Conservation (phyloP, 2,888 invertebrate species). For the Cyclophora punctaria region DNA sequence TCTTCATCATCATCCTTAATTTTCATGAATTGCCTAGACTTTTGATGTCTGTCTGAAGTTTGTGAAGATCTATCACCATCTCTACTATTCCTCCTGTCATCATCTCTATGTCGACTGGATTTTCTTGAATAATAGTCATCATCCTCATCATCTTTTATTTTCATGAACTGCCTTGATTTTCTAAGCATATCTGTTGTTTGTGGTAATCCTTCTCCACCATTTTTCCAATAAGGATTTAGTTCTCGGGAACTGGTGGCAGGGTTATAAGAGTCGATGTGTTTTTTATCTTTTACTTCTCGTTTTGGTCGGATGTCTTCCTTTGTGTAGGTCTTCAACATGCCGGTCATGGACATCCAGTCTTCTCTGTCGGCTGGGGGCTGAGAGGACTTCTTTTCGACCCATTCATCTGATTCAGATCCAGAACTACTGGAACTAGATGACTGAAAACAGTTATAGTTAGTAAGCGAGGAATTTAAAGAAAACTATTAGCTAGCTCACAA, state of each 20-base stretch:
- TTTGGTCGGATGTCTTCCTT: conserved; percentile 64
- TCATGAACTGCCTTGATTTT: conserved; percentile 49
- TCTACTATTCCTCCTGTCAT: too few species aligned
- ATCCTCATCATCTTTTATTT: conserved; percentile 52
- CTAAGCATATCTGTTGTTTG: conserved; percentile 47
- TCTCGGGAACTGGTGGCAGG: conserved; percentile 84
- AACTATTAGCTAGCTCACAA: background rate
- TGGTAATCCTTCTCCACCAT: conserved; percentile 90
- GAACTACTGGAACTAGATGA: conserved; percentile 45
- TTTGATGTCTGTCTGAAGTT: too few species aligned
- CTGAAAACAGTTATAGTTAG: conserved; percentile 23
- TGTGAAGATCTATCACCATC: too few species aligned
- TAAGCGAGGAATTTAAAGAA: background rate
- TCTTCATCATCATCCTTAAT: too few species aligned
- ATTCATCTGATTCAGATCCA: conserved; percentile 65
- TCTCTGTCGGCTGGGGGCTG: conserved; percentile 68
- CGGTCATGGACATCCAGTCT: conserved; percentile 86
- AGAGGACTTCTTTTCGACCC: conserved; percentile 74
- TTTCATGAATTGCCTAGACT: too few species aligned
- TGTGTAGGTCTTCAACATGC: conserved; percentile 60
- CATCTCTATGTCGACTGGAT: conserved; percentile 2
- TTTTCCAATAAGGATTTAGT: conserved; percentile 94
- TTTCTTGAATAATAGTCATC: conserved; percentile 33
- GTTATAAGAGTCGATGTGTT: conserved; percentile 76
- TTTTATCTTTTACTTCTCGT: conserved; percentile 66